These are phyloP conservation scores for Agrypnia vestita DNA, from an alignment of 1,140 invertebrate genomes.

Conservation along the genomic window DNA sequence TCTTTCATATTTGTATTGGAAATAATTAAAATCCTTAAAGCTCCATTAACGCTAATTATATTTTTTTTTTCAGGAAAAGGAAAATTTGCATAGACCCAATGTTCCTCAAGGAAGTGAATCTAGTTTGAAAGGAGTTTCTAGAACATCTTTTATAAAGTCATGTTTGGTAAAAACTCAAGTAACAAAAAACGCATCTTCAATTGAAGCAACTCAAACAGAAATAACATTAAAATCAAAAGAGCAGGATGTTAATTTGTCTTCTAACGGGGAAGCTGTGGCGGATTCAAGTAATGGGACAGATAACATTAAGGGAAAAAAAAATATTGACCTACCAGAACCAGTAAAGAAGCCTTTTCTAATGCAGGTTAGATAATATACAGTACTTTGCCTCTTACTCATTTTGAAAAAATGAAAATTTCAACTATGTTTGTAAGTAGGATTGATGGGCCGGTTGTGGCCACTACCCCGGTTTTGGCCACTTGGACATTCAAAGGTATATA, in stretches of 20 bases:
- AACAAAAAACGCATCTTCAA: neutral
- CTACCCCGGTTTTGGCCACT: too few relatives aligned
- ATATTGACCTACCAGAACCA: constrained; percentile 66
- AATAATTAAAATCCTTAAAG: too few relatives aligned
- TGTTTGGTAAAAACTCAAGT: constrained; percentile 41
- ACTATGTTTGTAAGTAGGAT: too few relatives aligned
- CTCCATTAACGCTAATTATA: neutral
- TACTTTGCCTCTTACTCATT: neutral
- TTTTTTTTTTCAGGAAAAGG: constrained; percentile 55
- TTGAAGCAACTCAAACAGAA: neutral
- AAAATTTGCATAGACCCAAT: constrained; percentile 51
- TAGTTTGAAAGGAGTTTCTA: neutral
- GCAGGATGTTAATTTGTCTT: neutral
- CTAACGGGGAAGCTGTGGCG: constrained; percentile 34
- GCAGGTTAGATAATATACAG: constrained; percentile 63
- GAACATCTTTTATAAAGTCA: constrained; percentile 62
- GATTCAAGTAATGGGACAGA: constrained; percentile 46
- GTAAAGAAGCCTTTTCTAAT: constrained; percentile 66
- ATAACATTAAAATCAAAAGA: neutral
- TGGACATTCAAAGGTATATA: too few relatives aligned
- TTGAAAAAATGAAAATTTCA: too few relatives aligned
- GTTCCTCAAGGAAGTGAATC: constrained; percentile 30
- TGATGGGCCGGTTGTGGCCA: too few relatives aligned
- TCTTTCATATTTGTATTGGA: constrained; percentile 2
- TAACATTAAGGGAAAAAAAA: constrained; percentile 40